Evolutionary conservation across 2,797 vertebrate species (phyloP), one percentile per base, ranked within the genome.

Genomic region (Clamator glandarius): DNA sequence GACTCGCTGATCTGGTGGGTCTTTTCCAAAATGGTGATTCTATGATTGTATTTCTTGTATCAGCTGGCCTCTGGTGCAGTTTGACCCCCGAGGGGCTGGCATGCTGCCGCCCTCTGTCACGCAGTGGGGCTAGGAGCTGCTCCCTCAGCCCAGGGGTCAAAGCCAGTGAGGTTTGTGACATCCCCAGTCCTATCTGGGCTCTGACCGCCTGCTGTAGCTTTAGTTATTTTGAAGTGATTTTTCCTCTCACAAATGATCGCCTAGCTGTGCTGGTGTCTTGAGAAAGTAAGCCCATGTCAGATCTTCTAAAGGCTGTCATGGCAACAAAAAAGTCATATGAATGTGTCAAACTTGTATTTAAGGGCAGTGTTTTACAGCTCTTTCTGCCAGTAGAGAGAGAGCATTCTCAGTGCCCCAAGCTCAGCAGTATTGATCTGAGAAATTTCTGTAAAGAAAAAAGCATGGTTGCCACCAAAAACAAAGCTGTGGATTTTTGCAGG

Each of bases 131-230:
- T 17, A 18, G 42, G 42, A 35, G 35, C 36, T 10, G 24, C 50
- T 39, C 11, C 29, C 26, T 4, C 8, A 2, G 33, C 16, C 6
- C 10, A 5, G 24, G 5, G 5, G 73, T 6, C 19, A 1, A 13
- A 24, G 12, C n/a, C 29, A 1, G 66, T 4, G 44, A 41, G 48
- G 26, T 10, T 29, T 5, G 3, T 26, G 57, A 9, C 10, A 4
- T 7, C 8, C 5, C 1, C 2, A 1, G 12, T 5, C 23, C 5
- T 2, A 12, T 2, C 8, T 4, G 69, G 15, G 11, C 7, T 67
- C 23, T 8, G 25, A 6, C 31, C 1, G 1, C 4, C 20, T 3
- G 19, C 15, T 3, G 4, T 1, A 0, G 9, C 8, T 76, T 36
- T 48, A 2, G 15, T 23, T 57, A 1, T 6, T 50, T 3, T 18